Conservation (phyloP, 1,140 invertebrate species). For the Calycopis cecrops region DNA sequence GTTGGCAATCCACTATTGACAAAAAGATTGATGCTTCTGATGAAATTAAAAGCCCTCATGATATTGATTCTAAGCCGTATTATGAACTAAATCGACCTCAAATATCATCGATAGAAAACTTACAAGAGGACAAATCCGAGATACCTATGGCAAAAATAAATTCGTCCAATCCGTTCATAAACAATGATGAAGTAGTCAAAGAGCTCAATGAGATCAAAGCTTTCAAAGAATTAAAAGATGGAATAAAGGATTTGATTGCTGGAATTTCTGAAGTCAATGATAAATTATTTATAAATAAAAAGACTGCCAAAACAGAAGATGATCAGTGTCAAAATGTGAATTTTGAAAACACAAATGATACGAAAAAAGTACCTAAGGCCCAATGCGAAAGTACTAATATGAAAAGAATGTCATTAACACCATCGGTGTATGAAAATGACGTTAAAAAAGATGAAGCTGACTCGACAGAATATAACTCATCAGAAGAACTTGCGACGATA, state of each 20-base stretch:
- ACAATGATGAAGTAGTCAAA: constrained; percentile 53
- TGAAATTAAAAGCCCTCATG: not conserved
- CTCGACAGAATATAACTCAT: constrained; percentile 77
- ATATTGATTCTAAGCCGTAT: not conserved
- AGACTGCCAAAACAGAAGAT: constrained; percentile 29
- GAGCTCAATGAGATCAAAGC: constrained; percentile 70
- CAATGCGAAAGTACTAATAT: constrained; percentile 42
- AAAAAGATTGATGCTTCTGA: not conserved
- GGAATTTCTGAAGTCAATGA: constrained; percentile 70
- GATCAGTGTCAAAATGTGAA: constrained; percentile 17
- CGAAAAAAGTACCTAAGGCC: constrained; percentile 70
- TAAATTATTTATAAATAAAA: constrained; percentile 59
- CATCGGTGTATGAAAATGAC: constrained; percentile 63
- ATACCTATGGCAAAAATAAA: constrained; percentile 30
- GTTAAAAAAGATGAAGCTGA: constrained; percentile 62
- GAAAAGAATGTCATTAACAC: constrained; percentile 47
- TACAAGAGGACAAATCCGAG: constrained; percentile 22
- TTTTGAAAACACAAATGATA: constrained; percentile 73
- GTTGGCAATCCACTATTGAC: not conserved
- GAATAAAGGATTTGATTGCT: constrained; percentile 69
- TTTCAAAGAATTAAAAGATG: constrained; percentile 72
- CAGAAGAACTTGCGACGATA: constrained; percentile 77
- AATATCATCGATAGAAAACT: constrained; percentile 5
- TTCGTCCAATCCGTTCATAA: constrained; percentile 58
- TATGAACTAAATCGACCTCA: not conserved